These are phyloP conservation scores for Toxostoma redivivum DNA, from an alignment of 2,113 vertebrate species.

Conservation along the genomic window DNA sequence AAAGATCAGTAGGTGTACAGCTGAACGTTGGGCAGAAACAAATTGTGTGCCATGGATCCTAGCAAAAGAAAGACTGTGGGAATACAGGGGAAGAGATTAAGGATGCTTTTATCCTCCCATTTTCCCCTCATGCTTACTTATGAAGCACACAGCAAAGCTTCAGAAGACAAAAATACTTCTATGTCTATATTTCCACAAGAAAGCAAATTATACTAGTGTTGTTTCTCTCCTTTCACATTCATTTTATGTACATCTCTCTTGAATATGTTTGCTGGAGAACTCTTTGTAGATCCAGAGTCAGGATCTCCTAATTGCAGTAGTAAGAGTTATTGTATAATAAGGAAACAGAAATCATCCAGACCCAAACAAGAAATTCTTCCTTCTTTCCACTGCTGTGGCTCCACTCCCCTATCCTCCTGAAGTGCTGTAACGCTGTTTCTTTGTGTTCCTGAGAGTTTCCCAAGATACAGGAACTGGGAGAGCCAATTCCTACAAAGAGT, in stretches of 20 bases:
- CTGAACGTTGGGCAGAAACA: neutral
- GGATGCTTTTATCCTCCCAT: neutral
- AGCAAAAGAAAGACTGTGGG: neutral
- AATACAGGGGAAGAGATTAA: neutral
- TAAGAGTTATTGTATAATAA: neutral
- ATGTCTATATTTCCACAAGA: neutral
- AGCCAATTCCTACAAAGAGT: neutral
- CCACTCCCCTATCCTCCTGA: neutral
- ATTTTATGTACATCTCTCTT: neutral
- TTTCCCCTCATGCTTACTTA: neutral
- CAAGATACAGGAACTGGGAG: neutral
- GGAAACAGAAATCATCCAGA: neutral
- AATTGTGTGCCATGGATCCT: neutral
- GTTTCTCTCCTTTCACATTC: neutral
- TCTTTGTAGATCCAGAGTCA: neutral
- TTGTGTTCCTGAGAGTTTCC: accelerated
- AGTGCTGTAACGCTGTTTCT: neutral
- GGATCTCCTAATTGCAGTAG: neutral
- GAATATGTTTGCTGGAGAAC: neutral
- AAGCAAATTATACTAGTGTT: neutral
- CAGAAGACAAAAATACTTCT: neutral
- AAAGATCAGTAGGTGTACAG: neutral
- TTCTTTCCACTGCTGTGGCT: neutral
- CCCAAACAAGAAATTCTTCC: neutral
- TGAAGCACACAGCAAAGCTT: neutral